Percentiles rank a stretch among this genome's conserved stretches.
phyloP scores from a whole-genome alignment of 2,888 invertebrate species.

The Ochropacha duplaris region DNA sequence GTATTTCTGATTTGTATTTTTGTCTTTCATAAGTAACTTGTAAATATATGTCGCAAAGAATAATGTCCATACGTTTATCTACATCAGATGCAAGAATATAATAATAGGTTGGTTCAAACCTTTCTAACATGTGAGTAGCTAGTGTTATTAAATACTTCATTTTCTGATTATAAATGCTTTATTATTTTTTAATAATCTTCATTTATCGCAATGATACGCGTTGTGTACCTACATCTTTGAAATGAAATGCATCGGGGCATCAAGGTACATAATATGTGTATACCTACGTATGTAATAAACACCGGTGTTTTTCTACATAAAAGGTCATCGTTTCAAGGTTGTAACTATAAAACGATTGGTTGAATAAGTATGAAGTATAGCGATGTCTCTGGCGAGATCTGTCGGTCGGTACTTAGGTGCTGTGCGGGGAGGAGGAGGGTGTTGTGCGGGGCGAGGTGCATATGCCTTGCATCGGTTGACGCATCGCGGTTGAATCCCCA shows the following conservation, averaged over 20 bases:
- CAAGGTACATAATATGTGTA: not conserved
- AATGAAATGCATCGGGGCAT: not conserved
- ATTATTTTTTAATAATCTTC: no score
- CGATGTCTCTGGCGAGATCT: conserved; percentile 42
- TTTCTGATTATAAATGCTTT: no score
- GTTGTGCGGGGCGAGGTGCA: conserved; percentile 55
- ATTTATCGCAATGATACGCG: not conserved
- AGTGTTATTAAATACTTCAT: no score
- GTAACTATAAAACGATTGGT: conserved; percentile 45
- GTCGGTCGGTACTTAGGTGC: conserved; percentile 15
- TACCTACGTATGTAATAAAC: not conserved
- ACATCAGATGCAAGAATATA: no score
- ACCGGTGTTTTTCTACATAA: conserved; percentile 15
- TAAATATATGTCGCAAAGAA: no score
- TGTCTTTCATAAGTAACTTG: no score
- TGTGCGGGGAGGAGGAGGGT: conserved; percentile 26
- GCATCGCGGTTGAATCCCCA: conserved; percentile 80
- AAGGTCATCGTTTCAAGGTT: conserved; percentile 62
- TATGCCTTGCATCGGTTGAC: conserved; percentile 76
- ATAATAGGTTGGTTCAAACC: no score
- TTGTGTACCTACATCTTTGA: not conserved
- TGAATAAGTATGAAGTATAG: conserved; percentile 42
- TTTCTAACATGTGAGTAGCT: no score
- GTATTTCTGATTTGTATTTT: no score
- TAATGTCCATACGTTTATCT: no score